phyloP scores from a whole-genome alignment of 2,113 vertebrate species.

The Corvus moneduloides region DNA sequence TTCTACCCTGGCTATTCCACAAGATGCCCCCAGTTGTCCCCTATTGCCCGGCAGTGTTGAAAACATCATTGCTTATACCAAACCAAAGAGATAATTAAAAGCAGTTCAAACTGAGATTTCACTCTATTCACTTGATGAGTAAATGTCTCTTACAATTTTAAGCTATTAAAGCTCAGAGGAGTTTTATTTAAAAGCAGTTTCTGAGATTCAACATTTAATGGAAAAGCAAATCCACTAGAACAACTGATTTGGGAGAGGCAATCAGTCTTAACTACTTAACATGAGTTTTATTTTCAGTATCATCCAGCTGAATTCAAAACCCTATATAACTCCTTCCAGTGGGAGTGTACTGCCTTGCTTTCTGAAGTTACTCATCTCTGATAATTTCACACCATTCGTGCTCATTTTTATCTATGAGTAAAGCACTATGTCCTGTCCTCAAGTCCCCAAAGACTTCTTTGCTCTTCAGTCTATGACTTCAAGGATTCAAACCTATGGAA shows the following conservation, averaged over 20 bases:
- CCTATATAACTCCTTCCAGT: background rate
- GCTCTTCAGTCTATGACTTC: background rate
- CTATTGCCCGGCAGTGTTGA: background rate
- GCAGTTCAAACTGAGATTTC: constrained; percentile 33
- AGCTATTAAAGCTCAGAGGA: constrained; percentile 28
- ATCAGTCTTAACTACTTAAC: background rate
- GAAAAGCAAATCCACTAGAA: constrained; percentile 33
- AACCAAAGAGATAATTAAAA: constrained; percentile 59
- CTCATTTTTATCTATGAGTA: background rate
- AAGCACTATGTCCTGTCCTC: background rate
- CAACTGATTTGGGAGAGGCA: background rate
- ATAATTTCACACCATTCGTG: background rate
- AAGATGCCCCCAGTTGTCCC: background rate
- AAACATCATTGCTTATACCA: constrained; percentile 34
- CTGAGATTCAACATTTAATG: background rate
- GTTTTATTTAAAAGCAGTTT: constrained; percentile 21
- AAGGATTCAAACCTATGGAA: background rate
- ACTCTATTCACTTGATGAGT: background rate
- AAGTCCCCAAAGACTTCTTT: background rate
- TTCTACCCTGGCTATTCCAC: background rate
- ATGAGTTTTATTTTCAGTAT: constrained; percentile 21
- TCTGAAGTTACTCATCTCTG: background rate
- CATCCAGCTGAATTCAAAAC: constrained; percentile 1
- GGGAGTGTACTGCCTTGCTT: background rate
- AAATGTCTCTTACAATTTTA: constrained; percentile 23